Conservation (phyloP, 2,888 invertebrate genomes). For the Drosophila macrospina region DNA sequence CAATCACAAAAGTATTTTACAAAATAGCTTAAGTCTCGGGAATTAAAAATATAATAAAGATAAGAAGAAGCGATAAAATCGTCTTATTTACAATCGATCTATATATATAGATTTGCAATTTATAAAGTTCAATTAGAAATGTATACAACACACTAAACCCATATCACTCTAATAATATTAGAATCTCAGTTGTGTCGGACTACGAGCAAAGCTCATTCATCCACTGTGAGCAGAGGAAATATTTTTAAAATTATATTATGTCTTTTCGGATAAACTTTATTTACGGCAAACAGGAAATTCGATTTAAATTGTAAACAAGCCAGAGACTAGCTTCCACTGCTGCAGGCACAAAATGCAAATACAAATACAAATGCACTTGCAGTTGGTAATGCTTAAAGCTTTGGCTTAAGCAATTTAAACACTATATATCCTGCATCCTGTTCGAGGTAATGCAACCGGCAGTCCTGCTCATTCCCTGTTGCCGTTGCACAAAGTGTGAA, state of each 20-base stretch:
- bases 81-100: too few species aligned
- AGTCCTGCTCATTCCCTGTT: slow-evolving; percentile 13
- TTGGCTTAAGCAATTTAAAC: slow-evolving; percentile 70
- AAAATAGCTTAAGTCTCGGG: too few species aligned
- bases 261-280: not conserved
- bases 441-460: slow-evolving; percentile 50
- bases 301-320: slow-evolving; percentile 78
- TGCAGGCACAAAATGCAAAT: slow-evolving; percentile 41
- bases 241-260: slow-evolving; percentile 8
- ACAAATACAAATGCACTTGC: slow-evolving; percentile 56
- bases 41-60: too few species aligned
- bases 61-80: too few species aligned
- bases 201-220: slow-evolving; percentile 12
- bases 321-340: slow-evolving; percentile 18
- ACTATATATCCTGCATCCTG: slow-evolving; percentile 77
- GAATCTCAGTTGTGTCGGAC: too few species aligned
- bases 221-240: not conserved
- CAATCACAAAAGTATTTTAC: too few species aligned
- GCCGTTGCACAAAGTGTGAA: slow-evolving; percentile 56
- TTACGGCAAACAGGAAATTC: slow-evolving; percentile 71
- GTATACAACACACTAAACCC: too few species aligned
- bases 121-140: too few species aligned
- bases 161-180: too few species aligned
- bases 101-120: too few species aligned
- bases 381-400: slow-evolving; percentile 61